Conservation (phyloP, 2,113 vertebrate species). For the Solea solea region DNA sequence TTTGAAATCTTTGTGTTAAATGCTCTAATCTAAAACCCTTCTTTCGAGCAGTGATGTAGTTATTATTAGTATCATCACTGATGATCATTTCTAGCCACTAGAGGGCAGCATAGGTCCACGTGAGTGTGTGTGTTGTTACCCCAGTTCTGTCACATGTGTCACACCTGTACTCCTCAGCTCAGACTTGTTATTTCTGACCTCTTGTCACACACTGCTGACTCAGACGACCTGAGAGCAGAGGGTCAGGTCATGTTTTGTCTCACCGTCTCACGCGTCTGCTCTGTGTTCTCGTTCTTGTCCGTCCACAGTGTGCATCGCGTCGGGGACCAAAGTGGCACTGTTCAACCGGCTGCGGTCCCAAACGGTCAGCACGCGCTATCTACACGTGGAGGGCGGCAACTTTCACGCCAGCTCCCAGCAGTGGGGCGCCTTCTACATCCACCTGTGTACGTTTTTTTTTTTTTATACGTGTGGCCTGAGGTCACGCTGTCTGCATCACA, state of each 20-base stretch:
- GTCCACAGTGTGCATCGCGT: slow-evolving; percentile 96
- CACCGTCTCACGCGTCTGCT: slow-evolving; percentile 12
- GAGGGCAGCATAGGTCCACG: slow-evolving; percentile 21
- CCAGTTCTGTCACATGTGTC: slow-evolving; percentile 3
- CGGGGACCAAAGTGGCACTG: slow-evolving; percentile 98
- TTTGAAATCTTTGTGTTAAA: no score
- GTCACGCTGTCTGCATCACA: neutral
- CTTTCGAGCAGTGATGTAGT: neutral
- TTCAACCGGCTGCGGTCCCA: slow-evolving; percentile 99
- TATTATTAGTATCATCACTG: neutral
- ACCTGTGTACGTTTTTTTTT: slow-evolving; percentile 87
- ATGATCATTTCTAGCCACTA: slow-evolving; percentile 5
- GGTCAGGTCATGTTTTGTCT: neutral
- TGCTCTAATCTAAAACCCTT: no score
- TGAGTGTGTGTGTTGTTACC: neutral
- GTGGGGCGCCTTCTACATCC: slow-evolving; percentile 99
- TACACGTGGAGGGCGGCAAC: slow-evolving; percentile 98
- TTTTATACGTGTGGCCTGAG: neutral
- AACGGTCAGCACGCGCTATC: slow-evolving; percentile 98
- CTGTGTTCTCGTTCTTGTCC: neutral
- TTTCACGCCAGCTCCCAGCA: slow-evolving; percentile 99
- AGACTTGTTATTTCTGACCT: neutral
- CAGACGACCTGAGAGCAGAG: neutral
- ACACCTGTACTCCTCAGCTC: neutral
- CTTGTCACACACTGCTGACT: neutral